Percentiles rank a stretch among this genome's conserved stretches.
Conservation (phyloP, 1,140 invertebrate genomes). For the Scaptomyza graminum region DNA sequence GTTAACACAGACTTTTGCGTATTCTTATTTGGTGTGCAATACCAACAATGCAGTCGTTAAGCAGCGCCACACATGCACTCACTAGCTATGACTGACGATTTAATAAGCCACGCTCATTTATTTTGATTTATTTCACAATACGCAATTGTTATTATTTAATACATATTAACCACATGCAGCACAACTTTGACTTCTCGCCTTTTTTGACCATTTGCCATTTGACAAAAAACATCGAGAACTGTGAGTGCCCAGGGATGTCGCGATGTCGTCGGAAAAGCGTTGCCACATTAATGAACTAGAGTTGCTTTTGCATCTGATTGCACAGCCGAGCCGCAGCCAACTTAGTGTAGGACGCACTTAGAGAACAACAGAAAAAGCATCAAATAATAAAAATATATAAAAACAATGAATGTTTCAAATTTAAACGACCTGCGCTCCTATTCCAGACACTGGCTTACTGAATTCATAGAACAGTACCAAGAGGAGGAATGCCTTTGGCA, state of each 20-base stretch:
- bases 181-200: constrained; percentile 29
- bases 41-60: constrained; percentile 26
- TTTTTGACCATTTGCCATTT: constrained; percentile 34
- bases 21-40: constrained; percentile 25
- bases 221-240: constrained; percentile 44
- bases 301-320: constrained; percentile 13
- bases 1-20: constrained; percentile 67
- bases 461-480: constrained; percentile 83
- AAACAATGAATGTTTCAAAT: constrained; percentile 61
- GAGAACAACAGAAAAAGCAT: constrained; percentile 63
- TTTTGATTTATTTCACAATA: constrained; percentile 25
- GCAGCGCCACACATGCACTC: constrained; percentile 19
- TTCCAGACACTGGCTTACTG: constrained; percentile 79
- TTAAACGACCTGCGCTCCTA: constrained; percentile 74
- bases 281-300: constrained; percentile 14
- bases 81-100: constrained; percentile 7
- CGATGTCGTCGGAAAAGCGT: neutral
- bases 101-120: constrained; percentile 25
- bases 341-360: constrained; percentile 64
- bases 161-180: constrained; percentile 48
- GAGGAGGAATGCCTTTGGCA: constrained; percentile 83
- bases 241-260: constrained; percentile 17
- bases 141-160: constrained; percentile 31
- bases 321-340: constrained; percentile 49
- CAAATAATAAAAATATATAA: constrained; percentile 41